Base-by-base conservation (phyloP, 2,113 vertebrate species). In the Cebidichthys violaceus region DNA sequence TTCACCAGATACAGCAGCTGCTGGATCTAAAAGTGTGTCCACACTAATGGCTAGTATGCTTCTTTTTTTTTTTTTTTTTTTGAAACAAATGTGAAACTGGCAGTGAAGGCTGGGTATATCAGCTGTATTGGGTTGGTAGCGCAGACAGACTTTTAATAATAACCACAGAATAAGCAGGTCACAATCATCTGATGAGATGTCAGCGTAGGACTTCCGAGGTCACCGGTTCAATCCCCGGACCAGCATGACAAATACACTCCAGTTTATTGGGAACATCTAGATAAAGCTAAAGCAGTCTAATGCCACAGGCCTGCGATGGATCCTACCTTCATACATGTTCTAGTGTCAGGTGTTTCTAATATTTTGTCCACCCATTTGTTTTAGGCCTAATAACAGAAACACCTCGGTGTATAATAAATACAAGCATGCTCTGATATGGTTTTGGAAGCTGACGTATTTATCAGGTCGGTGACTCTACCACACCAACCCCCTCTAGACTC, bases 401-500 rank as follows among this genome's bases (percentile, higher is more conserved):
- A 35, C 14, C 20, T 66, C 33, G 80, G 10, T 60, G 50, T 10
- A 1, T 60, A 55, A 75, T 66, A 20, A 67, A 43, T 33, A 18
- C 14, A 45, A 74, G 18, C 41, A 22, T 18, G 50, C 54, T 78
- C 52, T 60, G 55, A 15, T 54, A 47, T 45, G 24, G 47, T 69
- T 79, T 22, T 62, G 61, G 27, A 52, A 73, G 75, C 52, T 79
- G 47, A 61, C 31, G 75, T 75, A 82, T 77, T 82, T 75, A 85
- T 20, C 47, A 50, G 29, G 18, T 33, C 33, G 33, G 33, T 33
- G 17, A 10, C 18, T 29, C 35, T 10, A 33, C 18, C n/a, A 39
- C 5, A 39, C 41, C 13, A 65, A 65, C 11, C 6, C 10, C 54
- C 27, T 9, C 4, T 11, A 47, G 4, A 33, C 50, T 65, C n/a